Evolutionary conservation across 2,888 invertebrate genomes (phyloP), one percentile per base, ranked within the genome.

Genomic region (Fragum whitleyi): DNA sequence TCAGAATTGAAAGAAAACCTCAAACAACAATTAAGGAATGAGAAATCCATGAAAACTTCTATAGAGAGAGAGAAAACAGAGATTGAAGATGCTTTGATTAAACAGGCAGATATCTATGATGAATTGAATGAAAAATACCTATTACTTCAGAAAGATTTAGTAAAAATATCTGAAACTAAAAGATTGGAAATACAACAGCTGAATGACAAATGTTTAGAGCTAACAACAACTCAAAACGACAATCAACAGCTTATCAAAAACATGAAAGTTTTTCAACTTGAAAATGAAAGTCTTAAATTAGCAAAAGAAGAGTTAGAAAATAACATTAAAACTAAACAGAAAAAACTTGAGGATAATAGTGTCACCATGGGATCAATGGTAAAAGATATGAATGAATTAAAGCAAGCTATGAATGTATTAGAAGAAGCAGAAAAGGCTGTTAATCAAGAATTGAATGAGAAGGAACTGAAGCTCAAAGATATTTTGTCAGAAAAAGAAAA

Each of bases 11-110:
- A 72, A 39, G 67, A 74, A 28, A 65, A 42, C 7, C n/a, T 72
- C 26, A 1, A 61, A 21, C 61, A 77, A 19, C 61, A 59, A 5
- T 29, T 74, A 11, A 21, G 71, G 26, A 71, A 42, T 71, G 59
- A 61, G 28, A 32, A 32, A n/a, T 32, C 71, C 11, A 72, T 65
- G 59, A 53, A 69, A 14, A 29, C 23, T 3, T 32, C 23, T 26
- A 23, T 79, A n/a, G 51, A 67, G 23, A 51, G 70, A 19, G 79
- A 85, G 70, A 87, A 85, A 53, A 70, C 77, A 21, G 75, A 77
- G 16, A 32, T 87, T 14, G 74, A 81, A 55, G 70, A 77, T 14
- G 42, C 67, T 19, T 61, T 81, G 23, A 51, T 74, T 28, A 68
- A 73, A 16, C 79, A 83, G 53, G 71, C 79, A 61, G 72, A 79